Base-by-base conservation (phyloP, 1,140 invertebrate species). In the Drosophila ananassae region DNA sequence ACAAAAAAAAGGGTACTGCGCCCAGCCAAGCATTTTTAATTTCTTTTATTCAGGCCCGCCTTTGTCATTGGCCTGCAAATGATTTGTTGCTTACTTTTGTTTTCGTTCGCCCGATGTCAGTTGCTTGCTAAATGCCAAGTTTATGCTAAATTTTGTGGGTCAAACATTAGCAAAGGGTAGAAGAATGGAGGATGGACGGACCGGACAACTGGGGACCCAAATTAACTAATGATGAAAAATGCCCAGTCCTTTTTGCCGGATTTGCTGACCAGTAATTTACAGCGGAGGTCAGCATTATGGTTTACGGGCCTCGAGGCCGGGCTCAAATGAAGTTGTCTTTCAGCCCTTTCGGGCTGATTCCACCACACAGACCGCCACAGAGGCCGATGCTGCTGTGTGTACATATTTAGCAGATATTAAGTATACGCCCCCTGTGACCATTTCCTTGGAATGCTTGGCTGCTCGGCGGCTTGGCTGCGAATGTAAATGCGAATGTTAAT, bases 191-290 rank as follows among this genome's bases (percentile, higher is more conserved):
- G 39, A 46, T 6, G 13, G 41, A 4, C 7, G n/a, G 13, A 17
- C 41, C 32, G 51, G 34, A 55, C 25, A 62, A 54, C 52, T 28
- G 58, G 51, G 52, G 56, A 64, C 66, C 54, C 44, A 83, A 89
- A 89, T 89, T 79, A 89, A 82, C 84, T 89, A 89, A 89, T 87
- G 83, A 83, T 73, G 68, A 83, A 79, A 79, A 77, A 83, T 84
- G 55, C 24, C 17, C 24, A 10, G 7, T 21, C 41, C 46, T 28
- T 58, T 54, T 56, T 34, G 2, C 1, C 30, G n/a, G 12, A 17
- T 7, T 22, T 46, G 24, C 30, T 22, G 32, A 9, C 52, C 57
- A 53, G 54, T 74, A 64, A 77, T 83, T 82, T 82, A 73, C 64
- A 69, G 75, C 46, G 21, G 75, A 58, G 77, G 79, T 83, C 69